Percentiles rank a stretch among this genome's conserved stretches.
Conservation (phyloP, 2,113 vertebrate genomes). For the Apteryx owenii region DNA sequence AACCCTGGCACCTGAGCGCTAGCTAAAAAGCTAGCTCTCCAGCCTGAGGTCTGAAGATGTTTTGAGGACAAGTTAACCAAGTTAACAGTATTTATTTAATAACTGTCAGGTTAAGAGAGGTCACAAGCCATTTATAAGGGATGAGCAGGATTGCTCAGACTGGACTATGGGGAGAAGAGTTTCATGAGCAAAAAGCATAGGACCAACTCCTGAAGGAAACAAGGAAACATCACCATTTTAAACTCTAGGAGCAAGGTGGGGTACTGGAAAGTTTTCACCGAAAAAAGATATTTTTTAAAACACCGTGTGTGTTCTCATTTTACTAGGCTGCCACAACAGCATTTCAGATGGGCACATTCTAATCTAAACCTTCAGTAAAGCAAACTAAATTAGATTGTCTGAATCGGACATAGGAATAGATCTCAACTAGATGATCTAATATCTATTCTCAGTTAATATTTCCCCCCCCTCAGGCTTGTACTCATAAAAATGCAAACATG, state of each 20-base stretch:
- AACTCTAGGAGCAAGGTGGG: background rate
- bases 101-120: background rate
- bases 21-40: background rate
- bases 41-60: background rate
- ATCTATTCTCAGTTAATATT: background rate
- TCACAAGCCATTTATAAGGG: background rate
- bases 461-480: background rate
- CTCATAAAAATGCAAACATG: background rate
- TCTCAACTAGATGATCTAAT: background rate
- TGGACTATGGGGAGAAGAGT: background rate
- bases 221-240: background rate
- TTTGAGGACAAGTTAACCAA: background rate
- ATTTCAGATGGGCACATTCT: background rate
- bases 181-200: background rate
- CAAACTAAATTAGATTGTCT: background rate
- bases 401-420: background rate
- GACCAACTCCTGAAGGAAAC: background rate
- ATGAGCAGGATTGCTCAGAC: background rate
- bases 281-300: background rate
- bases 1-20: background rate
- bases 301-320: background rate
- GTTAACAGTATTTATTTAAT: background rate
- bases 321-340: background rate
- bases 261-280: background rate
- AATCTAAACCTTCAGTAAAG: background rate